Base-by-base conservation (phyloP, 2,888 invertebrate species). In the Endomychus coccineus region DNA sequence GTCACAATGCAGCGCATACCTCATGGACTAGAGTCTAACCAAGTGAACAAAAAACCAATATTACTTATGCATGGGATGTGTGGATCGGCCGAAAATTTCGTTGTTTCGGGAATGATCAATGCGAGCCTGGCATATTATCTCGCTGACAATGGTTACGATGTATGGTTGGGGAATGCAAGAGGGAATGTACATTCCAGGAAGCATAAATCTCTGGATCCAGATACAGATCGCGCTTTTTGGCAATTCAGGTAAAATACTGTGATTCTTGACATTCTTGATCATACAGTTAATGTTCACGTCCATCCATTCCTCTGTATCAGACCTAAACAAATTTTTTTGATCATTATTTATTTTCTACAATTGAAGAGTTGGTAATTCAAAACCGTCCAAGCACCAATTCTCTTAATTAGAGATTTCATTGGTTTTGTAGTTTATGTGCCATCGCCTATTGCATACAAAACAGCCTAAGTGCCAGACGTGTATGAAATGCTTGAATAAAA, bases 131-230 rank as follows among this genome's bases (percentile, higher is more conserved):
- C 55, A 1, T 69, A 59, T 50, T 52, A 71, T 9, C 61, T 83
- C 2, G 75, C 78, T 3, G 80, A 83, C 49, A 67, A 69, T 50
- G 80, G 80, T n/a, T 83, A 74, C 49, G 83, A 83, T 44, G 81
- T 83, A 0, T 90, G 89, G 89, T 65, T 90, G 66, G 82, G 83
- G 0, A 90, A 89, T 56, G 75, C 75, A 12, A 74, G 89, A 3
- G 89, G 89, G 5, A 87, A 79, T 55, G 69, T 67, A 12, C 83
- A 80, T 56, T 75, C 77, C 2, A 70, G 73, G 6, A 64, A 56
- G 2, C 83, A 85, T 51, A 46, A 56, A 1, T 57, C 59, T 0
- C 46, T 70, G 5, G 12, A 37, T 21, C 21, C 30, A 1, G 19
- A 25, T 15, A 14, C 9, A 16, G 21, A 2, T 1, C n/a, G n/a